These are phyloP conservation scores for Nothura maculosa DNA, from an alignment of 2,797 vertebrate genomes.

Conservation along the genomic window DNA sequence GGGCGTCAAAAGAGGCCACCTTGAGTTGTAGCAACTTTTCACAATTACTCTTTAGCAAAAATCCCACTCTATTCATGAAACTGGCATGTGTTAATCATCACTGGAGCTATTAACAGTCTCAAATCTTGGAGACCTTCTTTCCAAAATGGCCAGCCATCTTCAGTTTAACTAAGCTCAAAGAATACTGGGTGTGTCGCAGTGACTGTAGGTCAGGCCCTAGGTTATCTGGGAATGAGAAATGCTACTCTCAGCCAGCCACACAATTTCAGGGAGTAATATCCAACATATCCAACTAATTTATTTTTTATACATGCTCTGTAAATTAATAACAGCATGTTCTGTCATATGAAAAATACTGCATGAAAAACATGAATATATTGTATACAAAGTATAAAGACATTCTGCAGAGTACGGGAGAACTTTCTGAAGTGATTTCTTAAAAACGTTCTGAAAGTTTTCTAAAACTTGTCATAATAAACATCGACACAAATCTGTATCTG, in stretches of 20 bases:
- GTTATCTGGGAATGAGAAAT: conserved; percentile 25
- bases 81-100: neutral
- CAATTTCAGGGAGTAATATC: neutral
- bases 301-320: neutral
- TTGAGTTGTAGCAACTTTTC: neutral
- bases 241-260: neutral
- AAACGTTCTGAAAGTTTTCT: neutral
- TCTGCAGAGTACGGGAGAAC: neutral
- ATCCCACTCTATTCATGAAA: neutral
- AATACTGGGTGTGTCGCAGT: neutral
- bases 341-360: neutral
- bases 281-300: neutral
- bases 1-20: neutral
- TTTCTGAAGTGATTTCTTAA: neutral
- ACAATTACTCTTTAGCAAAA: conserved; percentile 1
- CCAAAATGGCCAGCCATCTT: neutral
- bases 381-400: neutral
- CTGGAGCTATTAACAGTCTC: neutral
- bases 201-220: neutral
- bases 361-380: no score
- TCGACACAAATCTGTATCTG: neutral
- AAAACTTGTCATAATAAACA: neutral
- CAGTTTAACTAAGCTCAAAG: neutral
- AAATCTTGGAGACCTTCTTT: conserved; percentile 1
- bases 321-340: neutral